Percentiles rank a stretch among this genome's conserved stretches.
These are phyloP conservation scores for Petrocephalus microphthalmus DNA, from an alignment of 2,113 vertebrate genomes.

Conservation along the genomic window DNA sequence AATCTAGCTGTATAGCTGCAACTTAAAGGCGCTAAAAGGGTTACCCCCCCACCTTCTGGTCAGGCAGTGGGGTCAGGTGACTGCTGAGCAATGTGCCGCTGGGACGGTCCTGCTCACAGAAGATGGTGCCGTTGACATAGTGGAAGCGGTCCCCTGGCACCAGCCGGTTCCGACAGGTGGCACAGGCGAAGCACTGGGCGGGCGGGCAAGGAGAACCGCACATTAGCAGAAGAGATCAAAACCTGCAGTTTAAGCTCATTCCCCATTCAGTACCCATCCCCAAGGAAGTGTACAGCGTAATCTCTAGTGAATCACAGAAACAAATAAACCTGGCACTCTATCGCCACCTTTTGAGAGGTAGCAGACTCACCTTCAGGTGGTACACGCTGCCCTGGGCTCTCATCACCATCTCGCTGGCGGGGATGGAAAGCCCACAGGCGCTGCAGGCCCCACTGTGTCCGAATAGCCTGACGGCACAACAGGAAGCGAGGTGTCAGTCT, in stretches of 20 bases:
- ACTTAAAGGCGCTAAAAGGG: not conserved
- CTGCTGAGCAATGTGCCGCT: slow-evolving; percentile 51
- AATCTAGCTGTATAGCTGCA: not conserved
- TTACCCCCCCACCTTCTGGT: slow-evolving; percentile 60
- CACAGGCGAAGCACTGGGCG: slow-evolving; percentile 66
- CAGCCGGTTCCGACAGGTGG: slow-evolving; percentile 66
- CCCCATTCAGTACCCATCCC: not conserved
- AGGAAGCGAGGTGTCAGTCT: not conserved
- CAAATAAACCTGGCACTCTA: not conserved
- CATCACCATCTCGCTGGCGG: slow-evolving; percentile 75
- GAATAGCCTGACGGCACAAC: slow-evolving; percentile 56
- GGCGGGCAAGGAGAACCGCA: not conserved
- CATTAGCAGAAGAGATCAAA: not conserved
- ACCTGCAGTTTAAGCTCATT: not conserved
- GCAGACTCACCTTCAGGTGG: slow-evolving; percentile 62
- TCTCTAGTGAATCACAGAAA: not conserved
- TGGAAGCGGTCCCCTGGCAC: slow-evolving; percentile 68
- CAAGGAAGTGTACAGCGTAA: not conserved
- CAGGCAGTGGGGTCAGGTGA: slow-evolving; percentile 57
- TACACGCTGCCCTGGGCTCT: slow-evolving; percentile 67
- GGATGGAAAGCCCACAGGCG: slow-evolving; percentile 68
- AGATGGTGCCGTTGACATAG: slow-evolving; percentile 67
- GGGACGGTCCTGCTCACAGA: slow-evolving; percentile 69
- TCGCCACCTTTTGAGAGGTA: not conserved
- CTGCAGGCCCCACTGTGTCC: slow-evolving; percentile 68